These are phyloP conservation scores for Corythornis vintsioides DNA, from an alignment of 2,113 vertebrate genomes.

Conservation along the genomic window DNA sequence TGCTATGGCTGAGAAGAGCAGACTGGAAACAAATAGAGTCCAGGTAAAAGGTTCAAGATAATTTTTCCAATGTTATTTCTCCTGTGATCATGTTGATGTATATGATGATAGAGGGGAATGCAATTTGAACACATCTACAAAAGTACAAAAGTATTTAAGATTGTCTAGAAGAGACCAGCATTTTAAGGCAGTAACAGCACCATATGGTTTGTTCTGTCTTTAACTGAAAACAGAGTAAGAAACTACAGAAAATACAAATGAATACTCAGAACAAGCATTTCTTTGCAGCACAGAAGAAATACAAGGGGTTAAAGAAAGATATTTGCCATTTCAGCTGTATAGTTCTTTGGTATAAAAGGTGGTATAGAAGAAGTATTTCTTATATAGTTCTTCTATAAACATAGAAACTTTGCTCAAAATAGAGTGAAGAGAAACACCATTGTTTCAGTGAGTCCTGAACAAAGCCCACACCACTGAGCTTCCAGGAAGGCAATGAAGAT, in stretches of 20 bases:
- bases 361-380: background rate
- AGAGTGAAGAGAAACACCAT: background rate
- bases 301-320: background rate
- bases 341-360: background rate
- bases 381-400: background rate
- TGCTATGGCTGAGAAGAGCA: conserved; percentile 76
- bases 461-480: background rate
- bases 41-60: conserved; percentile 71
- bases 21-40: conserved; percentile 77
- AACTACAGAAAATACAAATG: background rate
- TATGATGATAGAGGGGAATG: background rate
- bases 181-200: background rate
- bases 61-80: background rate
- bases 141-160: background rate
- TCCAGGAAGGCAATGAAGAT: background rate
- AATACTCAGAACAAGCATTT: background rate
- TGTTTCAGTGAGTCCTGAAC: background rate
- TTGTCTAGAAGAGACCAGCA: background rate
- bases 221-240: background rate
- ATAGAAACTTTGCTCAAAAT: background rate
- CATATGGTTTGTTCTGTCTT: background rate
- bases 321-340: background rate
- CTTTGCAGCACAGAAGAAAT: background rate
- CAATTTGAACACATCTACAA: background rate
- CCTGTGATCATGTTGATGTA: background rate